Evolutionary conservation across 2,113 vertebrate genomes (phyloP).

Genomic region (Lampris megalopsis): DNA sequence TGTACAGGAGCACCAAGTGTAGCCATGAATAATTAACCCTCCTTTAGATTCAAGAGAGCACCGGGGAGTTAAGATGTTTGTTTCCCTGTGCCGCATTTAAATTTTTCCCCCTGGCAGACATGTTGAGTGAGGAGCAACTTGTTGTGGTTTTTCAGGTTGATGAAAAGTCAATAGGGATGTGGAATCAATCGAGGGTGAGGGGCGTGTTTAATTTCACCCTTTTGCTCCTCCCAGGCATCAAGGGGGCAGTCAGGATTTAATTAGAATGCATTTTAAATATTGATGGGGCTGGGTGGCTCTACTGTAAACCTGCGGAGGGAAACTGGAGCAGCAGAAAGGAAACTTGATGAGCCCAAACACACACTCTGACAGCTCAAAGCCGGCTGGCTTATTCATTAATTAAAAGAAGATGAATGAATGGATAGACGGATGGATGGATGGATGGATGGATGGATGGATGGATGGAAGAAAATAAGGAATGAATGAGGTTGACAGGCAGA

Average conservation of each 20-base stretch:
- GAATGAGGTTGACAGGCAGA: no score
- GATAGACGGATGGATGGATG: constrained; percentile 23
- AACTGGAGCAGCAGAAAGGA: constrained; percentile 74
- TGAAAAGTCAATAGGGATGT: constrained; percentile 48
- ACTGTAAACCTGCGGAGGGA: constrained; percentile 74
- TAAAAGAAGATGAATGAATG: constrained; percentile 59
- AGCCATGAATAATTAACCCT: constrained; percentile 62
- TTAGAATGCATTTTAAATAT: constrained; percentile 86
- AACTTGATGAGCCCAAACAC: constrained; percentile 77
- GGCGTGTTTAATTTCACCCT: constrained; percentile 68
- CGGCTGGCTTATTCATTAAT: constrained; percentile 78
- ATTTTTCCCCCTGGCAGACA: background rate
- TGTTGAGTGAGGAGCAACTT: constrained; percentile 53
- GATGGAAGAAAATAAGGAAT: background rate
- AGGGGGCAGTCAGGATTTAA: constrained; percentile 76
- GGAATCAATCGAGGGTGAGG: constrained; percentile 46
- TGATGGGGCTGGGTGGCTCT: constrained; percentile 73
- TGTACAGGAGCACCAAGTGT: constrained; percentile 29
- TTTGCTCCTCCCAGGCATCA: constrained; percentile 54
- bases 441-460: background rate
- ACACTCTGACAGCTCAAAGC: constrained; percentile 77
- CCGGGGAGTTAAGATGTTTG: constrained; percentile 18
- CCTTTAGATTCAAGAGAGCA: constrained; percentile 28
- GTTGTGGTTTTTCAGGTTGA: constrained; percentile 50
- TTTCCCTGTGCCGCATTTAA: constrained; percentile 14